Base-by-base conservation (phyloP, 2,888 invertebrate genomes). In the Tetramorium bicarinatum region DNA sequence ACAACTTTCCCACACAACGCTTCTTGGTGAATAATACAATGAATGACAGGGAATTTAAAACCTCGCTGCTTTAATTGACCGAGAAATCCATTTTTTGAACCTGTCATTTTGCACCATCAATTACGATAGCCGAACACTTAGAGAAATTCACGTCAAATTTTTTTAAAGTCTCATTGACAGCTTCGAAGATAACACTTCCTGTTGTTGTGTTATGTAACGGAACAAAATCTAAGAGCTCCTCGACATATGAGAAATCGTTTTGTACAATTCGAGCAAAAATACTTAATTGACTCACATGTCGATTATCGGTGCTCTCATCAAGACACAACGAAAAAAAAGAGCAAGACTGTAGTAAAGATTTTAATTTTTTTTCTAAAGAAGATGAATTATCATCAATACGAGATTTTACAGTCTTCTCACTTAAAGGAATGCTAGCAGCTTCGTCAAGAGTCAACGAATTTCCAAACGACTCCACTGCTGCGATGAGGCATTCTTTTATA, bases 191-290 rank as follows among this genome's bases (percentile, higher is more conserved):
- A 67, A 67, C 56, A 3, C 59, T 1, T 8, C 67, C 67, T 11
- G 21, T 82, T 18, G 66, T 74, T 15, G 56, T 47, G 3, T 38
- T 38, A 41, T 82, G 67, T 18, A 82, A 59, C 15, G 75, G 59
- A 1, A 67, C 67, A 7, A 75, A 74, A 59, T 74, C 49, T 38
- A 75, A 75, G 4, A 74, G 47, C 49, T 82, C 74, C 72, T 82
- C 81, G 56, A 56, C 21, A 56, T n/a, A 21, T 21, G 41, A 64
- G 3, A 44, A 44, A 64, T 44, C 44, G 44, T 11, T n/a, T n/a
- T n/a, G n/a, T n/a, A n/a, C n/a, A n/a, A n/a, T n/a, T n/a, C n/a
- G n/a, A n/a, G n/a, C n/a, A 44, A 44, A 11, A 44, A 44, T 44
- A 11, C 44, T 44, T n/a, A 61, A 38, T 61, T 61, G 61, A n/a